Conservation (phyloP, 2,888 invertebrate genomes). For the Tanytarsus gracilentus region DNA sequence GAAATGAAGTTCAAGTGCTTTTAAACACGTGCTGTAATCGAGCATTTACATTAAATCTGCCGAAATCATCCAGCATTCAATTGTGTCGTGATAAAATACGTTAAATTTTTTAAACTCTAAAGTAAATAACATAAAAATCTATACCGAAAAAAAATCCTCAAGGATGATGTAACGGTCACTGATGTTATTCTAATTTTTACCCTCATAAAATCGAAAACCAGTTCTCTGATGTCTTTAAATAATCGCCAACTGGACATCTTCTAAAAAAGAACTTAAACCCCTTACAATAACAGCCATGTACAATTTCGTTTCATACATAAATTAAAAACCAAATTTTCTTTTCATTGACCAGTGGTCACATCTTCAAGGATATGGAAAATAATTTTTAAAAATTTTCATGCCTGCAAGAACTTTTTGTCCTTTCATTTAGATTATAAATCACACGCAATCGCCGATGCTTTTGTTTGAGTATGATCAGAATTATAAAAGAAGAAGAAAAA, state of each 20-base stretch:
- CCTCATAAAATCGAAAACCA: no score
- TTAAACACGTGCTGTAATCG: constrained; percentile 26
- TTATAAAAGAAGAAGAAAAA: background rate
- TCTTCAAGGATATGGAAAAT: background rate
- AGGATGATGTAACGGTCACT: no score
- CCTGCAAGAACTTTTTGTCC: background rate
- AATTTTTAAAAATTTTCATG: background rate
- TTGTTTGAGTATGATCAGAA: constrained; percentile 18
- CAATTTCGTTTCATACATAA: constrained; percentile 13
- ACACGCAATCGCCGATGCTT: constrained; percentile 4
- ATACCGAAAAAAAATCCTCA: no score
- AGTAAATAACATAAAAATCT: no score
- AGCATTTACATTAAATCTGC: background rate
- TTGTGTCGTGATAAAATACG: no score
- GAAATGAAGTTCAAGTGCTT: constrained; percentile 11
- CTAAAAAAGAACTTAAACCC: background rate
- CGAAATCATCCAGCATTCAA: no score
- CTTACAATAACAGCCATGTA: background rate
- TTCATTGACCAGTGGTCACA: constrained; percentile 26
- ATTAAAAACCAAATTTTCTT: constrained; percentile 27
- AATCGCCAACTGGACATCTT: no score
- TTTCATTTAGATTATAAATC: constrained; percentile 26
- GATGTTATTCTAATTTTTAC: no score
- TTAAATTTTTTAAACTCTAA: no score
- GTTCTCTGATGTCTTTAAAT: no score